These are phyloP conservation scores for Pungitius pungitius DNA, from an alignment of 2,113 vertebrate species.

Conservation along the genomic window DNA sequence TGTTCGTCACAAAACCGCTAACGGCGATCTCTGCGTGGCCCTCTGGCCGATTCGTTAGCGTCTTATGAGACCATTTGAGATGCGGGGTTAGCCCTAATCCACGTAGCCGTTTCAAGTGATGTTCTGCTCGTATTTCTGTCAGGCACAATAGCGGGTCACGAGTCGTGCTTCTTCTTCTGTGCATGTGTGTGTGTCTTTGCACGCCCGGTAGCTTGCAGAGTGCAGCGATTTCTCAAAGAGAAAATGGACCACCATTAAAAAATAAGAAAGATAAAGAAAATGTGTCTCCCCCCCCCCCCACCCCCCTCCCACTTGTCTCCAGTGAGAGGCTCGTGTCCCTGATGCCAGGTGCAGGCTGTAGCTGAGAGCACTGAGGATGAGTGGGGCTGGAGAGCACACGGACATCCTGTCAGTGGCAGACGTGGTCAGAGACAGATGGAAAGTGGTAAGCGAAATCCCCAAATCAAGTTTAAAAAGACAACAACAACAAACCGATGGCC, in stretches of 20 bases:
- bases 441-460: constrained; percentile 83
- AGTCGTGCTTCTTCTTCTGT: background rate
- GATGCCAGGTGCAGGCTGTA: constrained; percentile 77
- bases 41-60: constrained; percentile 16
- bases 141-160: background rate
- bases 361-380: constrained; percentile 88
- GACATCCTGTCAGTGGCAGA: constrained; percentile 97
- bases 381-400: constrained; percentile 92
- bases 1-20: constrained; percentile 15
- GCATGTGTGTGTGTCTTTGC: background rate
- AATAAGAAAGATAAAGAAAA: background rate
- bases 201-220: background rate
- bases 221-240: background rate
- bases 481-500: background rate
- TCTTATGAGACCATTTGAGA: constrained; percentile 10
- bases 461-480: background rate
- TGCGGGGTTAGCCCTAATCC: constrained; percentile 3
- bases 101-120: background rate
- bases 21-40: background rate
- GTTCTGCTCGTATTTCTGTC: background rate
- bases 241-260: background rate
- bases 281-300: background rate
- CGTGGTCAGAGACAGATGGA: constrained; percentile 98
- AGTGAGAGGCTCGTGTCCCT: constrained; percentile 69
- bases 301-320: constrained; percentile 5